Conservation (phyloP, 2,888 invertebrate genomes). For the Tiliacea citrago region DNA sequence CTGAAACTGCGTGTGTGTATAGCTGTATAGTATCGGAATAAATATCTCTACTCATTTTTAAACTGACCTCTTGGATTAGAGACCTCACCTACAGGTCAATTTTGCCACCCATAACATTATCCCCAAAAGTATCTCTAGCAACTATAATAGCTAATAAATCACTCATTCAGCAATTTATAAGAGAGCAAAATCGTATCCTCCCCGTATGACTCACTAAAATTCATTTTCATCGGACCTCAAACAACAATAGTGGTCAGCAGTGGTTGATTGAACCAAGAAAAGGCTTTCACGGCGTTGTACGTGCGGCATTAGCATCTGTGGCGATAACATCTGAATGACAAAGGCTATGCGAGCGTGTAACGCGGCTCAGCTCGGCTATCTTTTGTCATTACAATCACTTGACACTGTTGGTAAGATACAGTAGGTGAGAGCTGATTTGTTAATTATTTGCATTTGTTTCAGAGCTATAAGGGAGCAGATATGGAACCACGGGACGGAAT, state of each 20-base stretch:
- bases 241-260: constrained; percentile 66
- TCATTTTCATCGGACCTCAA: constrained; percentile 56
- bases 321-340: constrained; percentile 83
- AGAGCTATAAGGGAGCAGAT: background rate
- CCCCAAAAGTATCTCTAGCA: background rate
- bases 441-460: background rate
- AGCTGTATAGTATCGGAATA: no score
- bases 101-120: background rate
- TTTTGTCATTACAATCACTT: constrained; percentile 78
- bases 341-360: constrained; percentile 80
- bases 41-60: no score
- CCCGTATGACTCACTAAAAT: constrained; percentile 57
- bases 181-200: constrained; percentile 5
- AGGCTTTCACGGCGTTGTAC: constrained; percentile 77
- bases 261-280: constrained; percentile 72
- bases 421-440: constrained; percentile 56
- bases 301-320: constrained; percentile 75
- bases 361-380: constrained; percentile 76
- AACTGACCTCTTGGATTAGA: background rate
- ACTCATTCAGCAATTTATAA: background rate
- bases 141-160: background rate
- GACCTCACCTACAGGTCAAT: background rate
- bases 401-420: constrained; percentile 45
- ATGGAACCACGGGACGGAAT: background rate
- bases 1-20: background rate